A percentile compares a stretch with the other conserved stretches of the same genome.
These are phyloP conservation scores for Dusona sp. DNA, from an alignment of 2,888 invertebrate species.

Conservation along the genomic window DNA sequence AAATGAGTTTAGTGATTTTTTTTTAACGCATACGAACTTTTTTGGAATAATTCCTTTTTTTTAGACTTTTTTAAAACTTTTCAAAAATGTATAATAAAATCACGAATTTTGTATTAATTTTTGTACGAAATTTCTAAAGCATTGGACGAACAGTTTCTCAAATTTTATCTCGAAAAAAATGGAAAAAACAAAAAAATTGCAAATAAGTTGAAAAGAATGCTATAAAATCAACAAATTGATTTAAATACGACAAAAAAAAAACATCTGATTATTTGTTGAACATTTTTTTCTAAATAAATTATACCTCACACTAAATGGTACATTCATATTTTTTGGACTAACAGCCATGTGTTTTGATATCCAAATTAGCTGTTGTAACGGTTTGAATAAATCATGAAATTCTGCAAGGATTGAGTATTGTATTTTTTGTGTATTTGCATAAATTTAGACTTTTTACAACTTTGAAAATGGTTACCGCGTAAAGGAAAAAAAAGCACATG, in stretches of 20 bases:
- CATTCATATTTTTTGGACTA: neutral
- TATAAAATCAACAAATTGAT: neutral
- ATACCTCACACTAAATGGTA: no score
- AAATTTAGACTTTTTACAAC: neutral
- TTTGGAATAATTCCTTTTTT: no score
- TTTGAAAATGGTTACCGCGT: neutral
- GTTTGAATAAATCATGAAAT: neutral
- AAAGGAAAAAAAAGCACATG: neutral
- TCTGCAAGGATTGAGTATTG: neutral
- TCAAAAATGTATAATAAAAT: no score
- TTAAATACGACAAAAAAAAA: neutral
- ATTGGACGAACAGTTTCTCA: neutral
- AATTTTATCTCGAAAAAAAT: neutral
- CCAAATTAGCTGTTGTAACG: neutral
- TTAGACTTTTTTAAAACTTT: no score
- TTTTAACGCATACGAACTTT: no score
- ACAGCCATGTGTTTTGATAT: neutral
- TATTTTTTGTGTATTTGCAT: neutral
- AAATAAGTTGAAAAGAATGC: neutral
- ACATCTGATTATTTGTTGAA: neutral
- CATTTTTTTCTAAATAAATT: no score
- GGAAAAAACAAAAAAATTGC: no score
- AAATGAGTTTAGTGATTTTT: no score
- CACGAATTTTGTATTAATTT: no score
- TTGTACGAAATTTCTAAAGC: no score